Percentiles rank a stretch among this genome's conserved stretches.
Conservation (phyloP, 2,113 vertebrate species). For the Neopipo cinnamomea region DNA sequence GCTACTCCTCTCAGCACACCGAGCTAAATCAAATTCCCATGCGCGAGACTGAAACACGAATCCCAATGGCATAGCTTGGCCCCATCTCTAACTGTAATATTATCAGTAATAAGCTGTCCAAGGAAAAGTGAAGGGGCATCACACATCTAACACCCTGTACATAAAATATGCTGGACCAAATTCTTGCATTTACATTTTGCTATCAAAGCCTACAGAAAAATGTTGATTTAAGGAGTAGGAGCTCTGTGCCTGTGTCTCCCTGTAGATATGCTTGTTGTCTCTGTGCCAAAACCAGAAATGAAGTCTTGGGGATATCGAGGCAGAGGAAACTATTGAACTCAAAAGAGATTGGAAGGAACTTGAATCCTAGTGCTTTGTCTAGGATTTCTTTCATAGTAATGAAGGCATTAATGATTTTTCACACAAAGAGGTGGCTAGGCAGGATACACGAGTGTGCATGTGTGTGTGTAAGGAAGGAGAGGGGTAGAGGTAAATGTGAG, state of each 20-base stretch:
- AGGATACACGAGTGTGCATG: neutral
- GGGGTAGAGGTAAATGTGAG: neutral
- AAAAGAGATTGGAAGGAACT: conserved; percentile 37
- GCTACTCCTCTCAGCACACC: conserved; percentile 6
- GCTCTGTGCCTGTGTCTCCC: neutral
- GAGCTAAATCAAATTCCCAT: conserved; percentile 37
- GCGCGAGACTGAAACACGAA: neutral
- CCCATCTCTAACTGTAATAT: conserved; percentile 14
- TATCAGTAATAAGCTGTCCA: conserved; percentile 12
- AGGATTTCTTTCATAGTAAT: conserved; percentile 25
- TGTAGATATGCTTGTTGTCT: neutral
- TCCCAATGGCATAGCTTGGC: neutral
- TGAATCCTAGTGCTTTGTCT: conserved; percentile 46
- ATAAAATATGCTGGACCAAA: neutral
- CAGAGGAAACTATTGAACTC: conserved; percentile 16
- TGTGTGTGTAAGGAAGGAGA: neutral
- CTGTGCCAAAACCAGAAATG: conserved; percentile 28
- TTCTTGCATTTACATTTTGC: neutral
- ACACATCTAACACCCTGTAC: neutral
- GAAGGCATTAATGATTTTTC: conserved; percentile 13
- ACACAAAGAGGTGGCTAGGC: neutral
- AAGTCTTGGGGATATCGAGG: neutral
- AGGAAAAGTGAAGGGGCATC: conserved; percentile 6
- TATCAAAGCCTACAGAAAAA: neutral
- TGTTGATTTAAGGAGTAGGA: conserved; percentile 16